These are phyloP conservation scores for Cyanistes caeruleus DNA, from an alignment of 2,113 vertebrate genomes.

Conservation along the genomic window DNA sequence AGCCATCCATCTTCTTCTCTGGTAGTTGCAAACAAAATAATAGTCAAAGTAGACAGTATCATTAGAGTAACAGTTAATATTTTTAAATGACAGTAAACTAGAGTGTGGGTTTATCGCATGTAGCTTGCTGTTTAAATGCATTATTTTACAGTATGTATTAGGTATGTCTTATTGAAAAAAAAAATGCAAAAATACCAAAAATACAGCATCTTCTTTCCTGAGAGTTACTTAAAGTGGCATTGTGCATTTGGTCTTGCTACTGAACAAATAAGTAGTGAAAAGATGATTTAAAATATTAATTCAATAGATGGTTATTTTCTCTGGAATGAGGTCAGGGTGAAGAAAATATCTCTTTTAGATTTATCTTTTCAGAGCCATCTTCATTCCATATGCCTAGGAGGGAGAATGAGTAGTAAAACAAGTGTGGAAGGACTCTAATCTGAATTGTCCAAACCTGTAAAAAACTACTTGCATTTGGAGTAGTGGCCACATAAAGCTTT, in stretches of 20 bases:
- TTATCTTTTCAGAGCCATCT: not conserved
- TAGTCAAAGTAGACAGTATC: not conserved
- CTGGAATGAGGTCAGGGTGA: not conserved
- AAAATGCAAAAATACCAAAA: not conserved
- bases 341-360: not conserved
- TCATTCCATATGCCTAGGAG: not conserved
- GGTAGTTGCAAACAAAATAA: not conserved
- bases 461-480: not conserved
- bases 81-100: not conserved
- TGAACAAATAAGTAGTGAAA: not conserved
- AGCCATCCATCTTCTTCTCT: not conserved
- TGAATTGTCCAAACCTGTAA: not conserved
- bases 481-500: not conserved
- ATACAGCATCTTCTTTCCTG: not conserved
- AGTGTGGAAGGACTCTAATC: not conserved
- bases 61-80: not conserved
- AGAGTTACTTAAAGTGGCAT: not conserved
- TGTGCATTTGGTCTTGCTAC: not conserved
- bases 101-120: not conserved
- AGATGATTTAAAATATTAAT: not conserved
- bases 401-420: not conserved
- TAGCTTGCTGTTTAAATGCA: not conserved
- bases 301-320: not conserved
- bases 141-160: not conserved
- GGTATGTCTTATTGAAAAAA: not conserved